Conservation (phyloP, 2,113 vertebrate genomes). For the Thalassoma bifasciatum region DNA sequence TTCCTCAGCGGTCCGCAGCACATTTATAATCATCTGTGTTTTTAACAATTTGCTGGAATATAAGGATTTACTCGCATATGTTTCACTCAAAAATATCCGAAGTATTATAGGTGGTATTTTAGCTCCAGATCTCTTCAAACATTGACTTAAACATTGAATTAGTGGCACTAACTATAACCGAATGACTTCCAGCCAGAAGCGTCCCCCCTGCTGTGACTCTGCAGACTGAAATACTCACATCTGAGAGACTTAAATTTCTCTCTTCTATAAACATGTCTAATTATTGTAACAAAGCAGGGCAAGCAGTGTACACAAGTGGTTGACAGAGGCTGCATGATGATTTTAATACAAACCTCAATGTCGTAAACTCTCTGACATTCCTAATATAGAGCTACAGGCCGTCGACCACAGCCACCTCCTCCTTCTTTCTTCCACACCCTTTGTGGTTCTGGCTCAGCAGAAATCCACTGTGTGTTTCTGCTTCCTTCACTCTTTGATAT, state of each 20-base stretch:
- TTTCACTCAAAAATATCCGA: neutral
- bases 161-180: neutral
- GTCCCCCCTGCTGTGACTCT: conserved; percentile 29
- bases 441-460: conserved; percentile 69
- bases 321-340: conserved; percentile 27
- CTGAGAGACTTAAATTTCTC: conserved; percentile 24
- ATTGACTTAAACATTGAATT: conserved; percentile 12
- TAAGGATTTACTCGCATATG: neutral
- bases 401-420: conserved; percentile 64
- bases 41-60: conserved; percentile 3
- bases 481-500: conserved; percentile 49
- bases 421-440: conserved; percentile 72
- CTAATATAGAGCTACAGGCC: conserved; percentile 63
- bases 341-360: conserved; percentile 59
- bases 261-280: neutral
- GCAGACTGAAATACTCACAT: conserved; percentile 36
- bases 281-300: neutral
- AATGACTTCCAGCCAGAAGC: neutral
- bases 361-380: conserved; percentile 45
- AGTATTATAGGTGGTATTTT: neutral
- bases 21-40: neutral
- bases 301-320: neutral
- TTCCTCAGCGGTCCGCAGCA: conserved; percentile 43
- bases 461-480: conserved; percentile 43
- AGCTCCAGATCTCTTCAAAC: neutral